phyloP scores from a whole-genome alignment of 2,797 vertebrate genomes.

The Chanos chanos region DNA sequence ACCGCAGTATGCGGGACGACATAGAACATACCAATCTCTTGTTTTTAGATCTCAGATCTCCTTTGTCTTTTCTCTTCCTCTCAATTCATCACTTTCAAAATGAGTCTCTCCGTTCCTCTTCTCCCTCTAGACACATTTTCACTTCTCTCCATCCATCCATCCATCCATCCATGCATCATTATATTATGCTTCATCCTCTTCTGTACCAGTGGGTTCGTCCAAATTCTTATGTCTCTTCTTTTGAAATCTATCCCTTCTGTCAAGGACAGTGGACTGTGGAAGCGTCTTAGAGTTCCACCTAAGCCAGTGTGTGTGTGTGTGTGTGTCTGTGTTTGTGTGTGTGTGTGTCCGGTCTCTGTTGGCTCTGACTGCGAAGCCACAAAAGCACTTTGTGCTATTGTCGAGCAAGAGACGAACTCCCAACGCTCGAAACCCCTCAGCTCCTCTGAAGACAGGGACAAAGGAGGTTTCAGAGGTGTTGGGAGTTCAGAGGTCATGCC shows the following conservation, averaged over 20 bases:
- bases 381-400: no score
- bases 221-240: no score
- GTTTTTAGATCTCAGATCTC: slow-evolving; percentile 22
- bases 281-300: neutral
- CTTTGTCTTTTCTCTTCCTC: slow-evolving; percentile 20
- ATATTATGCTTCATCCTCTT: neutral
- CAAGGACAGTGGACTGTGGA: no score
- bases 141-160: neutral
- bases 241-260: no score
- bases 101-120: slow-evolving; percentile 20
- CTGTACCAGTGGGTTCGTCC: no score
- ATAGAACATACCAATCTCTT: slow-evolving; percentile 45
- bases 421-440: no score
- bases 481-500: slow-evolving; percentile 29
- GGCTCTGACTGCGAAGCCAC: no score
- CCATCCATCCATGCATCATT: neutral
- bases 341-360: slow-evolving; percentile 4
- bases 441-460: slow-evolving; percentile 2
- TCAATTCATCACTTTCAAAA: slow-evolving; percentile 20
- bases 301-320: neutral
- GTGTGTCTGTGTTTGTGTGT: neutral
- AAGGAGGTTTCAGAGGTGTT: no score
- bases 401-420: no score
- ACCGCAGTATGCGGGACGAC: slow-evolving; percentile 35
- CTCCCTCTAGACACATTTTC: slow-evolving; percentile 17